These are phyloP conservation scores for Papilio helenus DNA, from an alignment of 1,140 invertebrate species.

Conservation along the genomic window DNA sequence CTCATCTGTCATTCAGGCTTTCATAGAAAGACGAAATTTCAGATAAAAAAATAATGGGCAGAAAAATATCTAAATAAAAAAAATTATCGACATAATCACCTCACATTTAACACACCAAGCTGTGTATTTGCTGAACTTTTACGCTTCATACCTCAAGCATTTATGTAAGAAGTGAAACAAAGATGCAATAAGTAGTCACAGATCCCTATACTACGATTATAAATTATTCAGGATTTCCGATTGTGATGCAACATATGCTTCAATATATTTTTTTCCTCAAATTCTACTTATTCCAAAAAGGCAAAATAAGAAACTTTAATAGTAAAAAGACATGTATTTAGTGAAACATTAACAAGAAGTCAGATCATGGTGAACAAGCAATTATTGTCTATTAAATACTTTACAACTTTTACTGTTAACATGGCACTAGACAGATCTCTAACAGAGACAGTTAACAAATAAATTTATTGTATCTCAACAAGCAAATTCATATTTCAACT, in stretches of 20 bases:
- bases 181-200: too few species aligned
- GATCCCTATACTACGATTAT: too few species aligned
- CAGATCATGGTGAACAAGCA: background rate
- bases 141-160: too few species aligned
- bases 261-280: background rate
- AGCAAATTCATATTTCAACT: conserved; percentile 33
- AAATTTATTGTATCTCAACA: conserved; percentile 30
- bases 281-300: background rate
- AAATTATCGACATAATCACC: too few species aligned
- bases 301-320: background rate
- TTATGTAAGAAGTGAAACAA: too few species aligned
- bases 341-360: conserved; percentile 10
- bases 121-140: too few species aligned
- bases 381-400: conserved; percentile 37
- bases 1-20: background rate
- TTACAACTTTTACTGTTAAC: conserved; percentile 35
- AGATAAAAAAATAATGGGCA: too few species aligned
- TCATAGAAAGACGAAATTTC: too few species aligned
- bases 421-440: conserved; percentile 40
- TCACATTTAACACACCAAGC: too few species aligned
- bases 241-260: too few species aligned
- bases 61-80: too few species aligned
- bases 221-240: too few species aligned
- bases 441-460: conserved; percentile 39
- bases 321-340: conserved; percentile 29